Base-by-base conservation (phyloP, 1,140 invertebrate species). In the Macrobrachium rosenbergii region DNA sequence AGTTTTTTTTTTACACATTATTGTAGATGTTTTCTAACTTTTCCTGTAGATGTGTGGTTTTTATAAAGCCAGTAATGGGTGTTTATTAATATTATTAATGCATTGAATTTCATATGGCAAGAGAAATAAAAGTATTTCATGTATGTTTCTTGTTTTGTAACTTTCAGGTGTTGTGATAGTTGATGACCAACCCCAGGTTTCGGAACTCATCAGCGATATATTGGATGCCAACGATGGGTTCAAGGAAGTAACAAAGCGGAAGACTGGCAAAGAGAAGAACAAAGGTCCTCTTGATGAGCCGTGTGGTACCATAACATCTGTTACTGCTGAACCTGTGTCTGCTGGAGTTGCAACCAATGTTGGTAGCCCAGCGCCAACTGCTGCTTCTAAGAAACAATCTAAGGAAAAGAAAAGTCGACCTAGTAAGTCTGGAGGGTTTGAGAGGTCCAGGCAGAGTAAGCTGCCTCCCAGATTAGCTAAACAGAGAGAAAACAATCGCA, bases 171-270 rank as follows among this genome's bases (percentile, higher is more conserved):
- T 94, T 81, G 93, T 94, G 67, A 92, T 94, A 60, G 93, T 94
- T 90, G 94, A 94, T 91, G 93, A 94, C 88, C 93, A 93, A 88
- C 93, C 92, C 67, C 93, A 95, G 83, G 93, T 92, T 0, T 92
- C 92, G 63, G 92, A 91, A 84, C 92, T 90, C 76, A 91, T 92
- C 67, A 92, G 93, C 89, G 93, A 93, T 88, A 91, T 92, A 77
- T 92, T 92, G 90, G 93, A 93, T 88, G 92, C 91, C 87, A 93
- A 95, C 90, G 96, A 96, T 91, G 96, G 96, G 67, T 97, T 97
- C 91, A 96, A 97, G 91, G 96, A 98, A 91, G 96, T 97, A 2
- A 94, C 95, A 69, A 96, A 95, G 63, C 96, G 96, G 91, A 97
- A 96, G 90, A 90, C 91, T n/a, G 89, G 92, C 52, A 92, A 92